Conservation (phyloP, 2,797 vertebrate genomes). For the Anomalospiza imberbis region DNA sequence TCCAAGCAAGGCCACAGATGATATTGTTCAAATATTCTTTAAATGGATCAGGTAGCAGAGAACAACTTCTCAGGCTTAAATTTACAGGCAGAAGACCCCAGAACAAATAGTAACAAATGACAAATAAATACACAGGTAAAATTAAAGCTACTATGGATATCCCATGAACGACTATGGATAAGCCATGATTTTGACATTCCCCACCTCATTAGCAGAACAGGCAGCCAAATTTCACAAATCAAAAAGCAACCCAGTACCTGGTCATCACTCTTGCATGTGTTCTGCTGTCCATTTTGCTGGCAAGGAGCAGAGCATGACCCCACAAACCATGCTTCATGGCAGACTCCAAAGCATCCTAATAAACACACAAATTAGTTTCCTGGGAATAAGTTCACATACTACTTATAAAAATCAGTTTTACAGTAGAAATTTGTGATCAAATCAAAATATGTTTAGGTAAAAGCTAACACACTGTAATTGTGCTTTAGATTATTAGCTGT, state of each 20-base stretch:
- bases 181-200: not conserved
- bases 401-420: not conserved
- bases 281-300: constrained; percentile 98
- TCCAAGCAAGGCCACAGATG: not conserved
- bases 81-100: not conserved
- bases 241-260: constrained; percentile 73
- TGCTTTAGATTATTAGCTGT: not conserved
- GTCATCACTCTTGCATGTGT: constrained; percentile 97
- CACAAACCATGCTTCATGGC: constrained; percentile 96
- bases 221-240: not conserved
- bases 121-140: not conserved
- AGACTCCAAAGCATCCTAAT: constrained; percentile 93
- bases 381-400: not conserved
- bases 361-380: not conserved
- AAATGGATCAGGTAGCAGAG: not conserved
- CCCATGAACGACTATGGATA: not conserved
- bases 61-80: not conserved
- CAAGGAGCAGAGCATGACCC: constrained; percentile 94
- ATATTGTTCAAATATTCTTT: not conserved
- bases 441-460: not conserved
- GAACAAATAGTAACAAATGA: not conserved
- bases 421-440: not conserved
- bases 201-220: not conserved
- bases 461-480: not conserved
- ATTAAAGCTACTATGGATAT: not conserved